These are phyloP conservation scores for Drosophila buzzatii DNA, from an alignment of 2,888 invertebrate species.

Conservation along the genomic window DNA sequence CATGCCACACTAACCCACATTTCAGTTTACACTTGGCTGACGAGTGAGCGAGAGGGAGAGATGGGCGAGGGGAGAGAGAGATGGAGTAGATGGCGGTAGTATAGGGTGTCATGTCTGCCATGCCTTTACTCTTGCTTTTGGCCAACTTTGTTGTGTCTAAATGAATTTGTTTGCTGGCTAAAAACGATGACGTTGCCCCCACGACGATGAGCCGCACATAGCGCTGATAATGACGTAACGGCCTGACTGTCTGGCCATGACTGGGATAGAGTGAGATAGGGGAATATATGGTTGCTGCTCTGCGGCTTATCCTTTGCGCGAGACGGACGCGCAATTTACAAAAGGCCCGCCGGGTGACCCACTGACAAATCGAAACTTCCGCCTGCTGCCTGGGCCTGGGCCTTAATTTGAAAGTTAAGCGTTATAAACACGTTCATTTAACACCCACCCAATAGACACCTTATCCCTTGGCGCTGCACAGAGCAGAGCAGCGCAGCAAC, in stretches of 20 bases:
- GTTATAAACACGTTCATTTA: constrained; percentile 80
- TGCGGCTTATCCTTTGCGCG: constrained; percentile 58
- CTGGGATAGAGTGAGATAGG: not conserved
- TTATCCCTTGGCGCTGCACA: not conserved
- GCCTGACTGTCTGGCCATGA: constrained; percentile 49
- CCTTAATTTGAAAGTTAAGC: constrained; percentile 79
- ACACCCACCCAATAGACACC: constrained; percentile 9
- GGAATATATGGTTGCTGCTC: not conserved
- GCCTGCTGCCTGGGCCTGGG: constrained; percentile 57
- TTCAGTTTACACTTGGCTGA: constrained; percentile 57
- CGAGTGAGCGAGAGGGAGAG: constrained; percentile 8
- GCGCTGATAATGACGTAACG: constrained; percentile 64
- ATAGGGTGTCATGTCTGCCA: constrained; percentile 22
- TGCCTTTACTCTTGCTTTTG: constrained; percentile 45
- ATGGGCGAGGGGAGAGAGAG: too few species aligned
- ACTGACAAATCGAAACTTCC: constrained; percentile 79
- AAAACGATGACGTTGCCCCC: constrained; percentile 58
- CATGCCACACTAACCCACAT: constrained; percentile 68
- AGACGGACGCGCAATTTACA: constrained; percentile 55
- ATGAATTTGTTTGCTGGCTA: constrained; percentile 50
- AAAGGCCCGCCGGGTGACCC: constrained; percentile 54
- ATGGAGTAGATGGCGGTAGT: not conserved
- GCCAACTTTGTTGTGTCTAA: constrained; percentile 64
- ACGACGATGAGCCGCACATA: constrained; percentile 25
- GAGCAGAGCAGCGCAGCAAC: not conserved